Evolutionary conservation across 2,113 vertebrate species (phyloP).

Genomic region (Etheostoma cragini): DNA sequence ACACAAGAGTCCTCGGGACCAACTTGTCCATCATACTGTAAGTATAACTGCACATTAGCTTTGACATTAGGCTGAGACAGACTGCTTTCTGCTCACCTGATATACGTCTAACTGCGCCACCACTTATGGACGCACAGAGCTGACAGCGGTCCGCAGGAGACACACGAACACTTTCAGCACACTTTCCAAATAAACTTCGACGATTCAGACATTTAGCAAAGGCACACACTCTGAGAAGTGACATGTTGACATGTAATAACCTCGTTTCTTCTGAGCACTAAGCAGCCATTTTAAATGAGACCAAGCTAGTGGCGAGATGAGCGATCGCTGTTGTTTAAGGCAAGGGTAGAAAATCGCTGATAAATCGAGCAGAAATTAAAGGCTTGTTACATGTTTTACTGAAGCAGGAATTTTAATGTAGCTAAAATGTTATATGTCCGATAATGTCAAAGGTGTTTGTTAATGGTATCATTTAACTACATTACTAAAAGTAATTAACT

Average conservation of each 20-base stretch:
- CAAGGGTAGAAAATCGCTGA: slow-evolving; percentile 45
- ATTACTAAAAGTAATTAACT: neutral
- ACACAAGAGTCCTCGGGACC: neutral
- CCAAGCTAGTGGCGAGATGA: slow-evolving; percentile 54
- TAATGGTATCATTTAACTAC: no score
- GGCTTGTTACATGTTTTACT: neutral
- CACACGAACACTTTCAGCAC: neutral
- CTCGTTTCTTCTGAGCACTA: slow-evolving; percentile 68
- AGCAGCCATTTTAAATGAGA: slow-evolving; percentile 82
- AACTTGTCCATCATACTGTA: neutral
- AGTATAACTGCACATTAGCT: neutral
- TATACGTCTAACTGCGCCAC: slow-evolving; percentile 37
- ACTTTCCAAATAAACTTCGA: slow-evolving; percentile 54
- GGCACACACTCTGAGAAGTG: slow-evolving; percentile 77
- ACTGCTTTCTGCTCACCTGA: slow-evolving; percentile 70
- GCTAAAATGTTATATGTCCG: no score
- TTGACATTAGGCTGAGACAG: neutral
- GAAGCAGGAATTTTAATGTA: neutral
- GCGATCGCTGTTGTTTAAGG: neutral
- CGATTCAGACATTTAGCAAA: slow-evolving; percentile 65
- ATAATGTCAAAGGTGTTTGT: no score
- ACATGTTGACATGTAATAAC: slow-evolving; percentile 82
- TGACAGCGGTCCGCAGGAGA: slow-evolving; percentile 55
- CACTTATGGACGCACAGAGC: slow-evolving; percentile 52
- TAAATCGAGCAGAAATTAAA: slow-evolving; percentile 11